Evolutionary conservation across 2,797 vertebrate species (phyloP), one percentile per base, ranked within the genome.

Genomic region (Choloepus didactylus): DNA sequence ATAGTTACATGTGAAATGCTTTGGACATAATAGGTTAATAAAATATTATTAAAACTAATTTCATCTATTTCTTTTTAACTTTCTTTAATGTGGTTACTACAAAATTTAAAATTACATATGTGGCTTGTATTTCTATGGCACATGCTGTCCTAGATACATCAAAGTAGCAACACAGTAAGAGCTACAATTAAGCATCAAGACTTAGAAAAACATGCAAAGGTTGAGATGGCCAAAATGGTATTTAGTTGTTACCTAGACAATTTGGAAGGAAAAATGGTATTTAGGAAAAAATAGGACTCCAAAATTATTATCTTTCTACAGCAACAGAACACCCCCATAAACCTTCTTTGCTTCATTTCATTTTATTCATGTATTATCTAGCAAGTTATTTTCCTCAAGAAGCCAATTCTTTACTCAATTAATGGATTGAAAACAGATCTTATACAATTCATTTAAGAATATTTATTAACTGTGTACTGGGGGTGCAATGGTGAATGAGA

Each of bases 1-100:
- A 87, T 93, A 72, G 49, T 72, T 64, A 88, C 46, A 92, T 44
- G 10, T 67, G 8, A 72, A 88, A 51, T 83, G 60, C 77, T 91
- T 59, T 83, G 23, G n/a, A 76, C 64, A 77, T 46, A 51, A 0
- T 19, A 6, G 19, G 29, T 27, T 70, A 72, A 44, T 89, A 73
- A 87, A 85, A 91, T 49, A 85, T n/a, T 67, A 72, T 56, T 93
- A 81, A 70, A 92, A 76, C 66, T 88, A 95, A 81, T 77, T 93
- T 72, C 21, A 60, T n/a, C 56, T 21, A 15, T 81, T 85, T 80
- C 31, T 18, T 56, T 38, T 27, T 49, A 59, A 18, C 67, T 69
- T 67, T 73, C 77, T 79, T 46, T 23, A 11, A 79, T 54, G 38
- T 64, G 27, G 46, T 59, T 84, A 88, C n/a, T 73, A 84, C 44